phyloP scores from a whole-genome alignment of 2,888 invertebrate species.

The Branchellion lobata region DNA sequence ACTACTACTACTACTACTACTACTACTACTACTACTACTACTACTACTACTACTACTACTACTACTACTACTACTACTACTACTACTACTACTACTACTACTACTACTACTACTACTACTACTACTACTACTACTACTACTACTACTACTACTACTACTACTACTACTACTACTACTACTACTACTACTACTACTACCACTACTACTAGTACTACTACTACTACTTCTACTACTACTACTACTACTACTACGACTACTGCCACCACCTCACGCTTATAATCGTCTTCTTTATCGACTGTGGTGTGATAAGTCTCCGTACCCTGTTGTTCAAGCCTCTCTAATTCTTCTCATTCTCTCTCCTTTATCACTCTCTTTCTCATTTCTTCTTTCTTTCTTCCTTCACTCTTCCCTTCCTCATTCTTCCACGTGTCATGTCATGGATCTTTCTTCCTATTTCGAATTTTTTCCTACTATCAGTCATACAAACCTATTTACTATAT shows the following conservation, averaged over 20 bases:
- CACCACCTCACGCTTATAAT: too few relatives aligned
- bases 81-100: slow-evolving; percentile 12
- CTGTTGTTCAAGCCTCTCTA: too few relatives aligned
- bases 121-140: slow-evolving; percentile 12
- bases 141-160: slow-evolving; percentile 1
- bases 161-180: slow-evolving; percentile 9
- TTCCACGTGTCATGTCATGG: too few relatives aligned
- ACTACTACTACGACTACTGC: background rate
- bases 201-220: slow-evolving; percentile 37
- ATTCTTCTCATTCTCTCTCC: too few relatives aligned
- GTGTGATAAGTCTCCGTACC: too few relatives aligned
- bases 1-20: background rate
- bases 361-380: too few relatives aligned
- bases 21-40: slow-evolving; percentile 7
- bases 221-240: slow-evolving; percentile 27
- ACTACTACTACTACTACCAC: background rate
- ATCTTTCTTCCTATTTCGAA: too few relatives aligned
- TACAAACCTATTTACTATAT: too few relatives aligned
- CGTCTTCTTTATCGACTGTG: too few relatives aligned
- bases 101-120: background rate
- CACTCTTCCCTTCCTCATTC: too few relatives aligned
- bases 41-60: slow-evolving; percentile 12
- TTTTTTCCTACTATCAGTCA: too few relatives aligned
- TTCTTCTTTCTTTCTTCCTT: too few relatives aligned
- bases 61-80: slow-evolving; percentile 10